These are phyloP conservation scores for Hydrolagus colliei DNA, from an alignment of 2,797 vertebrate species.

Conservation along the genomic window DNA sequence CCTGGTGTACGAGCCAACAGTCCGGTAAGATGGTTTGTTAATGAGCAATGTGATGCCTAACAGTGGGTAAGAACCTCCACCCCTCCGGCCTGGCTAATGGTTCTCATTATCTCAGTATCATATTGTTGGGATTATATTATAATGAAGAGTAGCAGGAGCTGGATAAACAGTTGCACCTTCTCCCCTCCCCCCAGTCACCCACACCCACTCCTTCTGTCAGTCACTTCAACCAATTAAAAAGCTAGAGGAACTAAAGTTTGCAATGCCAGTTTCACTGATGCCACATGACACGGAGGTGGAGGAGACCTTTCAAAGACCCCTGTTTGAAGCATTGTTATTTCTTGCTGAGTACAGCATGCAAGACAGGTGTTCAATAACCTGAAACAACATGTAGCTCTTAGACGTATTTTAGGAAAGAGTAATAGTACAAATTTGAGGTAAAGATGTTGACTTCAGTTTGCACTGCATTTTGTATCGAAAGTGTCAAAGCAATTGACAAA, in stretches of 20 bases:
- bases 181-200: too few species aligned
- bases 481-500: too few species aligned
- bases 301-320: neutral
- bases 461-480: too few species aligned
- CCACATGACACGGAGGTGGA: neutral
- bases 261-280: neutral
- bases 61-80: neutral
- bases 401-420: neutral
- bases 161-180: neutral
- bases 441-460: too few species aligned
- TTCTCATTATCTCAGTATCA: neutral
- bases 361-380: neutral
- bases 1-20: neutral
- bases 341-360: neutral
- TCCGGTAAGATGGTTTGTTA: neutral
- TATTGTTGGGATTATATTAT: neutral
- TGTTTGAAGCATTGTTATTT: conserved; percentile 6
- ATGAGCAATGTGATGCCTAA: neutral
- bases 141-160: neutral
- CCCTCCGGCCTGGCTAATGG: neutral
- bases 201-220: neutral
- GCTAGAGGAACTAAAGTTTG: neutral
- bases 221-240: neutral
- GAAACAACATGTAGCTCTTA: neutral
- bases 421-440: too few species aligned